Conservation (phyloP, 1,140 invertebrate genomes). For the Lysiphlebus fabarum region DNA sequence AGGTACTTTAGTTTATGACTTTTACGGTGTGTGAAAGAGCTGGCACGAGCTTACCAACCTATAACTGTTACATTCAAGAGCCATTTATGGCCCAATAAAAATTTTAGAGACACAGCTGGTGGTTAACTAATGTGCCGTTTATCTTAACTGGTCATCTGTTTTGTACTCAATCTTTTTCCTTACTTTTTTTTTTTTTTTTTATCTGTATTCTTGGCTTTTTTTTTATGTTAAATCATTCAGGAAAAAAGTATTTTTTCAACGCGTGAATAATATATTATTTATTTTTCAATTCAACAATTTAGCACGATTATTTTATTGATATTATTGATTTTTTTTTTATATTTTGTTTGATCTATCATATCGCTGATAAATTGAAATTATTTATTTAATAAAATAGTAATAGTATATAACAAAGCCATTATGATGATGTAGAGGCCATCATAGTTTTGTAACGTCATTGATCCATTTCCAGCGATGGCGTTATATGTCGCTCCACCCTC, state of each 20-base stretch:
- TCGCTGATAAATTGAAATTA: not conserved
- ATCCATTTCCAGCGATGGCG: slow-evolving; percentile 53
- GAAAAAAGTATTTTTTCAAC: too few species aligned
- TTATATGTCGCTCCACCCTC: slow-evolving; percentile 58
- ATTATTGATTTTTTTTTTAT: too few species aligned
- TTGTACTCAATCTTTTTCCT: slow-evolving; percentile 1
- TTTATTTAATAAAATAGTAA: slow-evolving; percentile 36
- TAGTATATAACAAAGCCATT: slow-evolving; percentile 46
- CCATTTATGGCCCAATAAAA: slow-evolving; percentile 43
- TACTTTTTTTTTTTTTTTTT: not conserved
- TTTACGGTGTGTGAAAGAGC: slow-evolving; percentile 47
- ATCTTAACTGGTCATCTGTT: slow-evolving; percentile 34
- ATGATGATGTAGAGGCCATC: slow-evolving; percentile 54
- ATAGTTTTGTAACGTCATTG: slow-evolving; percentile 50
- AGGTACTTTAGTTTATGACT: slow-evolving; percentile 43
- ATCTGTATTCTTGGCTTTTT: too few species aligned
- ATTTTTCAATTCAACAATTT: too few species aligned
- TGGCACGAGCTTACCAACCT: slow-evolving; percentile 46
- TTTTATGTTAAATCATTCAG: too few species aligned
- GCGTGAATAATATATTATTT: too few species aligned
- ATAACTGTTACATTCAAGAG: slow-evolving; percentile 51
- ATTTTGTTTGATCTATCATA: not conserved
- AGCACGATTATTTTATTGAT: not conserved
- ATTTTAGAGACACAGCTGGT: slow-evolving; percentile 38
- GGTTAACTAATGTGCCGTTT: slow-evolving; percentile 30